Evolutionary conservation across 2,113 vertebrate species (phyloP).

Genomic region (Leptocoma aspasia): DNA sequence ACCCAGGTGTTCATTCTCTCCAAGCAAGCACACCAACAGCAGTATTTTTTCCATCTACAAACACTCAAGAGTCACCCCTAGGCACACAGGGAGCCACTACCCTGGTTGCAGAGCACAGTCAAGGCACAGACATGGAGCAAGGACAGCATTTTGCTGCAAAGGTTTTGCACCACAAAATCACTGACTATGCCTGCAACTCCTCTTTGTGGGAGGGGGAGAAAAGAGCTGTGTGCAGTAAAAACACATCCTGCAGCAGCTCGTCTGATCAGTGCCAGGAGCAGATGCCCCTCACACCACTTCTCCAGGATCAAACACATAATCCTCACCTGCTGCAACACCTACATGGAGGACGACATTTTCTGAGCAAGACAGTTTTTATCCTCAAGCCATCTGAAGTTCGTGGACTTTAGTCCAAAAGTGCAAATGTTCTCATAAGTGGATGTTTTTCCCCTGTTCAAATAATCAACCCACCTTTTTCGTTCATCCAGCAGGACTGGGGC

Average conservation of each 20-base stretch:
- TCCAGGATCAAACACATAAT: background rate
- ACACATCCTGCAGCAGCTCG: background rate
- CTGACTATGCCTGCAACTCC: fast-evolving
- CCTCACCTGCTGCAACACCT: background rate
- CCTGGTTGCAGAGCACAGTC: background rate
- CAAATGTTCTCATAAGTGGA: background rate
- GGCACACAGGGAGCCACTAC: background rate
- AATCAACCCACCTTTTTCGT: background rate
- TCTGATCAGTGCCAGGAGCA: background rate
- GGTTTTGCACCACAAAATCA: fast-evolving
- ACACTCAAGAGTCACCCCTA: background rate
- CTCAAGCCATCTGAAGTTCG: background rate
- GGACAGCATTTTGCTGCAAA: fast-evolving
- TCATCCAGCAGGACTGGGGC: background rate
- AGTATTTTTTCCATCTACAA: background rate
- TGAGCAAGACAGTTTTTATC: background rate
- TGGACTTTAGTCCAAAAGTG: background rate
- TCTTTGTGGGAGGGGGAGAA: background rate
- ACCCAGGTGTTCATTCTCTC: background rate
- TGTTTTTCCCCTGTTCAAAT: background rate
- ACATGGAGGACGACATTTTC: fast-evolving
- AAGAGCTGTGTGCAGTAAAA: background rate
- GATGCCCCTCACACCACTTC: fast-evolving
- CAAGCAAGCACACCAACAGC: fast-evolving
- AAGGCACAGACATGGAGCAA: background rate